A percentile compares a stretch with the other conserved stretches of the same genome.
Evolutionary conservation across 2,888 invertebrate genomes (phyloP).

Genomic region (Gari tellinella): DNA sequence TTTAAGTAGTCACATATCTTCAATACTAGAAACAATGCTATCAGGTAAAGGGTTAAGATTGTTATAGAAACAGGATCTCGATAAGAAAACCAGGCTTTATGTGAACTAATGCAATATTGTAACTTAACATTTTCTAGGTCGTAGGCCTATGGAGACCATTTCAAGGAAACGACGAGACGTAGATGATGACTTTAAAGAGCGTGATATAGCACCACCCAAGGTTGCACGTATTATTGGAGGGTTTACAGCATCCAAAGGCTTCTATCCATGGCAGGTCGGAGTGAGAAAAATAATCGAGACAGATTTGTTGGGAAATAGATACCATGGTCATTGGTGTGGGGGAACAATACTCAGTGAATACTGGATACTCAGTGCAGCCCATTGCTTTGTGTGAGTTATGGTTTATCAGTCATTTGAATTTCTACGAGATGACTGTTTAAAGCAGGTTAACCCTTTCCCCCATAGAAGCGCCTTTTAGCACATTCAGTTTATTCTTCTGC

Average conservation of each 20-base stretch:
- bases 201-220: slow-evolving; percentile 45
- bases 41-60: too few species aligned
- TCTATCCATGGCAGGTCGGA: slow-evolving; percentile 81
- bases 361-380: slow-evolving; percentile 83
- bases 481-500: too few species aligned
- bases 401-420: too few species aligned
- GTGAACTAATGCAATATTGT: too few species aligned
- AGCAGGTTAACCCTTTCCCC: too few species aligned
- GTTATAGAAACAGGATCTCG: too few species aligned
- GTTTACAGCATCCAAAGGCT: slow-evolving; percentile 71
- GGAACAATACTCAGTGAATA: slow-evolving; percentile 76
- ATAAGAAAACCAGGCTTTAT: too few species aligned
- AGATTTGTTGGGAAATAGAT: slow-evolving; percentile 11
- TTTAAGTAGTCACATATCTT: too few species aligned
- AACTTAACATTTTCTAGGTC: slow-evolving; percentile 23
- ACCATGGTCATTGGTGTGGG: slow-evolving; percentile 75
- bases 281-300: slow-evolving; percentile 49
- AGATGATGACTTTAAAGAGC: slow-evolving; percentile 29
- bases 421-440: too few species aligned
- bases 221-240: slow-evolving; percentile 76
- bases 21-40: too few species aligned
- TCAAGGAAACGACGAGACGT: slow-evolving; percentile 55
- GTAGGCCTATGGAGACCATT: slow-evolving; percentile 54
- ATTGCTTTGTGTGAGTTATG: slow-evolving; percentile 74
- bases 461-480: too few species aligned